These are phyloP conservation scores for Sebastes umbrosus DNA, from an alignment of 2,797 vertebrate species.

Conservation along the genomic window DNA sequence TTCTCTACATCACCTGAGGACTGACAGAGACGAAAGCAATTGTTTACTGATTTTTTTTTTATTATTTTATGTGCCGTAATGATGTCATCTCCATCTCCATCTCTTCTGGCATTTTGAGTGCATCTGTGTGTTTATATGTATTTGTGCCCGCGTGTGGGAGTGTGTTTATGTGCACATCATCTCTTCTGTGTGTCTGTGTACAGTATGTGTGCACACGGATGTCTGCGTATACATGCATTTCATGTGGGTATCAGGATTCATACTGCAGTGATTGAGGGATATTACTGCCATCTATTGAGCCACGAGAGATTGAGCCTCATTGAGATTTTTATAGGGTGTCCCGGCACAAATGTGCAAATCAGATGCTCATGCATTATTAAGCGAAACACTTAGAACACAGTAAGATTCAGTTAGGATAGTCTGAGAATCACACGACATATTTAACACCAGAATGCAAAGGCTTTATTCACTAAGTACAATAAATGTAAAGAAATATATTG, in stretches of 20 bases:
- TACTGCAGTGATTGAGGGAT: slow-evolving; percentile 80
- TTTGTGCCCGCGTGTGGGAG: neutral
- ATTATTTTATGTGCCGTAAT: slow-evolving; percentile 38
- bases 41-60: slow-evolving; percentile 38
- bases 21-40: slow-evolving; percentile 42
- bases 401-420: slow-evolving; percentile 23
- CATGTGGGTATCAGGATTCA: slow-evolving; percentile 58
- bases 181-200: slow-evolving; percentile 12
- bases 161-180: neutral
- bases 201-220: neutral
- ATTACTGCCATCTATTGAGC: slow-evolving; percentile 90
- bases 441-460: neutral
- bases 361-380: slow-evolving; percentile 65
- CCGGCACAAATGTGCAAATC: slow-evolving; percentile 62
- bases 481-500: neutral
- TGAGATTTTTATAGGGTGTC: slow-evolving; percentile 59
- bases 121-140: neutral
- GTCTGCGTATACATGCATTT: slow-evolving; percentile 42
- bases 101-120: slow-evolving; percentile 46
- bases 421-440: slow-evolving; percentile 5
- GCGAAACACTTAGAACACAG: slow-evolving; percentile 33
- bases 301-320: slow-evolving; percentile 76
- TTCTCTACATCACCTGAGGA: slow-evolving; percentile 60
- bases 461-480: slow-evolving; percentile 30
- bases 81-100: slow-evolving; percentile 58